Base-by-base conservation (phyloP, 2,888 invertebrate species). In the Salticus scenicus region DNA sequence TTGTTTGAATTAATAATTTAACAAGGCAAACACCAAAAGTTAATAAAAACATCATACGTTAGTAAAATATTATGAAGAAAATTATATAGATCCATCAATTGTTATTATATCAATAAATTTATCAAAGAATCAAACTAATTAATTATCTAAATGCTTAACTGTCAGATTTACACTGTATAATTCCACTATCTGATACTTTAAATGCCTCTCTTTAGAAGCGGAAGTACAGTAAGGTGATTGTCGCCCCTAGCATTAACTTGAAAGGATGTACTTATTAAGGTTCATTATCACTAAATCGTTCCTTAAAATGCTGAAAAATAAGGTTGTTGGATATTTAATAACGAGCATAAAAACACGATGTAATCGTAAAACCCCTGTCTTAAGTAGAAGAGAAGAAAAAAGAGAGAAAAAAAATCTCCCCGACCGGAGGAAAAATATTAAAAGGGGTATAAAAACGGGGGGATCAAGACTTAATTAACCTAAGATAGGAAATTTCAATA, bases 401-500 rank as follows among this genome's bases (percentile, higher is more conserved):
- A 51, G 24, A 7, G 30, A 17, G 51, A 67, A 20, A 77, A 69
- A 70, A 51, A 51, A 31, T 47, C 69, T 31, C 64, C 28, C 28
- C 64, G 28, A 66, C n/a, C 30, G 69, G 33, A 41, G 51, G 77
- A 67, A 76, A 33, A 76, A 77, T 27, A 41, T 41, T 33, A 77
- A 42, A 41, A 20, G 57, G 51, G 69, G 77, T 5, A 51, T 51
- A 37, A 76, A 76, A 76, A 75, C n/a, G 24, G 27, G 27, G 70
- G 24, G n/a, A 24, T 31, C 37, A 30, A 70, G 17, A 66, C 76
- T 76, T 83, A 83, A 83, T 83, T 83, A 83, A 83, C 72, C 76
- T 72, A 72, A 83, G 72, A 77, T 83, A 72, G 51, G 76, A 83
- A 83, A 77, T 83, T 83, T 83, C 76, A 82, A 82, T 76, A 82